Base-by-base conservation (phyloP, 1,140 invertebrate genomes). In the Manduca sexta region DNA sequence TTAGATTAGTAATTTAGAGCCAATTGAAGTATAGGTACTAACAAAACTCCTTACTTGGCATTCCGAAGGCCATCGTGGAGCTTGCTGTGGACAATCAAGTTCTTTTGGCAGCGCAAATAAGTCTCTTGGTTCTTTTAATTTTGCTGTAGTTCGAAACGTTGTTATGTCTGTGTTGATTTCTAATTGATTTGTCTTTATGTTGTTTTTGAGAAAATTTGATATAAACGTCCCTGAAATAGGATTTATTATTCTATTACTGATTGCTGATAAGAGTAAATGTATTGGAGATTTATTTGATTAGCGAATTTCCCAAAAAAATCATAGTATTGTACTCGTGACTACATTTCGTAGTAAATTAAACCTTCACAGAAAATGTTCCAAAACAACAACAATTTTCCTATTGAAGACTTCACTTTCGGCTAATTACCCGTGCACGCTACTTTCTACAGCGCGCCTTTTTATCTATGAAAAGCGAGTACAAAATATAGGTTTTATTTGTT, bases 1-100 rank as follows among this genome's bases (percentile, higher is more conserved):
- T 12, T 18, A 21, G 29, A 12, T 40, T 46, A 35, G n/a, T 12
- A 14, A 12, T 5, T 35, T 35, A 35, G 1, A 7, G 1, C 5
- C n/a, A n/a, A 35, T 11, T 35, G 33, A n/a, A n/a, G 5, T n/a
- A 11, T 35, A 6, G n/a, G 8, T 35, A 12, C n/a, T 35, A n/a
- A 35, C 5, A 11, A 35, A 18, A 26, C 30, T 45, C 47, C 62
- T 72, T 70, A 94, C 93, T 88, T 95, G 93, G 82, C 94, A 95
- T 84, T 96, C 95, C 12, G 93, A 91, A 7, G 95, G 95, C 95
- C 95, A 96, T 79, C 94, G 86, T 33, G 93, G 90, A 60, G 90
- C 88, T 86, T 95, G 93, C 61, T 93, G 91, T 26, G 91, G 88
- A 64, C 91, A 93, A 55, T 90, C 89, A 61, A 90, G 86, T 67